phyloP scores from a whole-genome alignment of 2,888 invertebrate species.

The Bedellia somnulentella region DNA sequence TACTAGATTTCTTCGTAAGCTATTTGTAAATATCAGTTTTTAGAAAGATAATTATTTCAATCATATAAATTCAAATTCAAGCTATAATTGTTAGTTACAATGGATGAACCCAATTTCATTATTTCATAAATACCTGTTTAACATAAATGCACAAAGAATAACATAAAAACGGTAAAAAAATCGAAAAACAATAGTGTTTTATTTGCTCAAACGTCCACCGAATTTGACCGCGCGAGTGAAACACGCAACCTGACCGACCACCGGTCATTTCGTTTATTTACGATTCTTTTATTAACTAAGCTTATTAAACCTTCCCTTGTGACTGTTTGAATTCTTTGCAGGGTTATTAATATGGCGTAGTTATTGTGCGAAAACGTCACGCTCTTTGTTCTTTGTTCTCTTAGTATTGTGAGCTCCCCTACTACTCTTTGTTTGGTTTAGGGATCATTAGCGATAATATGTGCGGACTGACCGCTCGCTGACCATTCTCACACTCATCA shows the following conservation, averaged over 20 bases:
- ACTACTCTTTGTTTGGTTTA: slow-evolving; percentile 26
- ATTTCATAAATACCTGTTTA: too few species aligned
- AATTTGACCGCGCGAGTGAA: too few species aligned
- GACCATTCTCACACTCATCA: slow-evolving; percentile 35
- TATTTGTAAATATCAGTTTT: too few species aligned
- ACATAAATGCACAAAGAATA: too few species aligned
- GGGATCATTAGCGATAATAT: slow-evolving; percentile 50
- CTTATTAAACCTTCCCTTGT: slow-evolving; percentile 51
- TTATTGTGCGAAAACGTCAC: slow-evolving; percentile 42
- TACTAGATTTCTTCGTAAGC: not conserved
- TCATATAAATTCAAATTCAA: too few species aligned
- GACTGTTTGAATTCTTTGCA: slow-evolving; percentile 29
- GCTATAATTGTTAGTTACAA: too few species aligned
- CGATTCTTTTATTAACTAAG: slow-evolving; percentile 49
- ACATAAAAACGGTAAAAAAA: too few species aligned
- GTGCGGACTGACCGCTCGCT: slow-evolving; percentile 33
- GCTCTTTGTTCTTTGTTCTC: slow-evolving; percentile 38
- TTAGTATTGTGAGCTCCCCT: slow-evolving; percentile 31
- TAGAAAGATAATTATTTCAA: too few species aligned
- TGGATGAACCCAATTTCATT: too few species aligned
- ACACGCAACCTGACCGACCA: slow-evolving; percentile 27
- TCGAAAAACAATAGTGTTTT: too few species aligned
- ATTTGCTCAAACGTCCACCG: too few species aligned
- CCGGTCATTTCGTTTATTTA: slow-evolving; percentile 37
- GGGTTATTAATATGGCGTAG: slow-evolving; percentile 54